Percentiles rank a stretch among this genome's conserved stretches.
These are phyloP conservation scores for Regulus satrapa DNA, from an alignment of 2,113 vertebrate genomes.

Conservation along the genomic window DNA sequence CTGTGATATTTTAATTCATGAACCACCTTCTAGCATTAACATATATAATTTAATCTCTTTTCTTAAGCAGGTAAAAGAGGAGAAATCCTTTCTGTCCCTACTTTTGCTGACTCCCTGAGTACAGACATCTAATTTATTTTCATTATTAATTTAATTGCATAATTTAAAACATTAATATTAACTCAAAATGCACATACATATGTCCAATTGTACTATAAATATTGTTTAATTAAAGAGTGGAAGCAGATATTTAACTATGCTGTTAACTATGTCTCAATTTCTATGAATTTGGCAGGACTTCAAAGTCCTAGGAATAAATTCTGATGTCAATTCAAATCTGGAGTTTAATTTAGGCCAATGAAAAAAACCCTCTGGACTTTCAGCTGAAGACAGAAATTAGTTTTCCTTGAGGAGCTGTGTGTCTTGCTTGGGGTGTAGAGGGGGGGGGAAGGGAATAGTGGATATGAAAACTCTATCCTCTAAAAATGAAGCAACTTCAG, in stretches of 20 bases:
- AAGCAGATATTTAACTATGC: neutral
- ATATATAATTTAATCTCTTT: neutral
- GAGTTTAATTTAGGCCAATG: neutral
- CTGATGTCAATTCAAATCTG: slow-evolving; percentile 9
- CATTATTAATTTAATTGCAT: neutral
- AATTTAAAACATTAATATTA: neutral
- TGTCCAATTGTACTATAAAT: neutral
- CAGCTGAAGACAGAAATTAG: neutral
- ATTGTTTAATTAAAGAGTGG: slow-evolving; percentile 8
- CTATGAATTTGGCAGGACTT: neutral
- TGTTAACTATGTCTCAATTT: neutral
- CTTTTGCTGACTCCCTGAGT: neutral
- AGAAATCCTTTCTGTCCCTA: neutral
- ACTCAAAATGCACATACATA: neutral
- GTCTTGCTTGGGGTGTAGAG: no score
- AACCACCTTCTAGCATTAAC: neutral
- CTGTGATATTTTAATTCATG: slow-evolving; percentile 28
- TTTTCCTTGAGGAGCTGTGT: neutral
- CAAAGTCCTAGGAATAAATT: neutral
- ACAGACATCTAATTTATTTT: neutral
- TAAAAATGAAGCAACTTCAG: neutral
- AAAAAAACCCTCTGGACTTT: neutral
- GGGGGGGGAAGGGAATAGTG: neutral
- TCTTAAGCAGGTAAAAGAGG: neutral
- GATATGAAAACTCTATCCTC: neutral